These are phyloP conservation scores for Halisarca cf. caerulea DNA, from an alignment of 37 sponge, comb jelly and placozoan species.

Conservation along the genomic window DNA sequence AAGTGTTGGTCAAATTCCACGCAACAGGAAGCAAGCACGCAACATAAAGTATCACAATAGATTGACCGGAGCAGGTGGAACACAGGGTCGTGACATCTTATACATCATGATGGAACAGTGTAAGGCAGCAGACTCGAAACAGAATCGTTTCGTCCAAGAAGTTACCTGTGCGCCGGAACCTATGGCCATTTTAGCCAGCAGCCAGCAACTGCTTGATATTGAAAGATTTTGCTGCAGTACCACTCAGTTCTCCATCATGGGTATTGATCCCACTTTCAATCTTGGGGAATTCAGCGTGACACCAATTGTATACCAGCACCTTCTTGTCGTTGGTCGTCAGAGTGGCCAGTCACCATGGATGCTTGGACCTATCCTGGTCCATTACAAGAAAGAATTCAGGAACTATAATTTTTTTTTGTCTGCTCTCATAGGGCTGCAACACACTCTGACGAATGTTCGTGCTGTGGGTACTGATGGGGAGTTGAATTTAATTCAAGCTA, in stretches of 20 bases:
- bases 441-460: background rate
- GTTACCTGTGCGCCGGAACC: slow-evolving; percentile 7
- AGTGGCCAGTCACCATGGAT: background rate
- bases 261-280: too few species aligned
- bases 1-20: background rate
- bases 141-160: background rate
- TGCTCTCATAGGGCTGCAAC: background rate
- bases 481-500: background rate
- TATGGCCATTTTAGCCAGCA: background rate
- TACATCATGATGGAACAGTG: background rate
- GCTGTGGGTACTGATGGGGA: slow-evolving; percentile 30
- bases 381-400: slow-evolving; percentile 21
- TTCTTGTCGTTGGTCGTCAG: background rate
- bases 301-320: too few species aligned
- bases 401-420: slow-evolving; percentile 26
- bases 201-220: background rate
- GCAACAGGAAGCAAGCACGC: slow-evolving; percentile 1
- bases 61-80: background rate
- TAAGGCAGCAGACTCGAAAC: background rate
- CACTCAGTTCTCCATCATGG: background rate
- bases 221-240: background rate
- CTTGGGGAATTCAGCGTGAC: too few species aligned
- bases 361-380: slow-evolving; percentile 14
- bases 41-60: background rate
- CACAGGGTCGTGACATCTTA: background rate